phyloP scores from a whole-genome alignment of 2,797 vertebrate species.

The Sebastes iracundus region DNA sequence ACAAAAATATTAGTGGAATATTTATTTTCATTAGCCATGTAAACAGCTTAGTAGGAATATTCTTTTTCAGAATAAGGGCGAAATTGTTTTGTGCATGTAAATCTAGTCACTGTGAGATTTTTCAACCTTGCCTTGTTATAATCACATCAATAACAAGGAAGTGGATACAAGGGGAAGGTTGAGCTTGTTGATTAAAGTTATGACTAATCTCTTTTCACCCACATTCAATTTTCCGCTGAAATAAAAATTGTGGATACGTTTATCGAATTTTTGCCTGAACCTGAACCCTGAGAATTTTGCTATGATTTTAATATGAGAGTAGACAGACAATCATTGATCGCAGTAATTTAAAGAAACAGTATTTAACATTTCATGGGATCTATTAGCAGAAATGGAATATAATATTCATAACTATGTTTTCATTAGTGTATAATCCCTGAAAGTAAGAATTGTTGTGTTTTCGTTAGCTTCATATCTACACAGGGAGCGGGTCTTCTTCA shows the following conservation, averaged over 20 bases:
- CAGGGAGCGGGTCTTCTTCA: no score
- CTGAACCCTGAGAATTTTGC: neutral
- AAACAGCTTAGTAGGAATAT: no score
- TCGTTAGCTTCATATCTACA: neutral
- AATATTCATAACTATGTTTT: neutral
- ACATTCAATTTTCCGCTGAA: neutral
- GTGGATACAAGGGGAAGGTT: neutral
- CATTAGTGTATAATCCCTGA: neutral
- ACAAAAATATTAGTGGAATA: no score
- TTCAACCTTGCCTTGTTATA: neutral
- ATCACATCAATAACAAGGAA: neutral
- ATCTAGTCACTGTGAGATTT: no score
- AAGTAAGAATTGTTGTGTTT: neutral
- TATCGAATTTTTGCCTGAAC: neutral
- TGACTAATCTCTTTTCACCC: neutral
- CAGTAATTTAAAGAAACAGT: no score
- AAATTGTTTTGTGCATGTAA: no score
- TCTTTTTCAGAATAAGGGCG: no score
- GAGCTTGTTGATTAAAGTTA: neutral
- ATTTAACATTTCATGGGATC: no score
- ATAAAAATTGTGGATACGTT: neutral
- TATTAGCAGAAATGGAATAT: no score
- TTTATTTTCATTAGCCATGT: no score
- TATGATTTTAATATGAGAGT: neutral
- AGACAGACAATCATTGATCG: no score